phyloP scores from a whole-genome alignment of 1,140 invertebrate genomes.

The Stratiolaelaps scimitus region DNA sequence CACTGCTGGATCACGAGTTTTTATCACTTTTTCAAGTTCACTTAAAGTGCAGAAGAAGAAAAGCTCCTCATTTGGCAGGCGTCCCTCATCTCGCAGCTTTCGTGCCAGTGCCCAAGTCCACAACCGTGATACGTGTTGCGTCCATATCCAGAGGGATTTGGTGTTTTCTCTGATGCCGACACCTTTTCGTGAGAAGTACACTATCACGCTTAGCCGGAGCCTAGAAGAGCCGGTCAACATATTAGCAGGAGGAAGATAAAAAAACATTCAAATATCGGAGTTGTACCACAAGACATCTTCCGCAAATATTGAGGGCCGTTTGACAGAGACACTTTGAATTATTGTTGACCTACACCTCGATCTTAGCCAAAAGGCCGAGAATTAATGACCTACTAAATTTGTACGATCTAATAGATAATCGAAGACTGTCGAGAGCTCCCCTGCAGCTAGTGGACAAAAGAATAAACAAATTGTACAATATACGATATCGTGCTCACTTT shows the following conservation, averaged over 20 bases:
- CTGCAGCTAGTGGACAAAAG: too few relatives aligned
- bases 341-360: too few relatives aligned
- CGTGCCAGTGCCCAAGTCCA: conserved; percentile 49
- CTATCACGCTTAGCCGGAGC: not conserved
- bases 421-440: too few relatives aligned
- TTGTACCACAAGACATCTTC: too few relatives aligned
- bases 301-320: too few relatives aligned
- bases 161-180: conserved; percentile 32
- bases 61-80: conserved; percentile 53
- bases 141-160: conserved; percentile 37
- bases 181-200: conserved; percentile 7
- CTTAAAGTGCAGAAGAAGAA: conserved; percentile 55
- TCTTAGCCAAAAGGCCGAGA: too few relatives aligned
- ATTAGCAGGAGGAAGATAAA: too few relatives aligned
- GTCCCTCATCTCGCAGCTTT: conserved; percentile 49
- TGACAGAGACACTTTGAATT: too few relatives aligned
- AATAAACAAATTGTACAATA: too few relatives aligned
- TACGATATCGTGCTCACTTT: not conserved
- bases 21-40: conserved; percentile 53
- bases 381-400: too few relatives aligned
- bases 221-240: not conserved
- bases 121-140: conserved; percentile 50
- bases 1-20: conserved; percentile 46
- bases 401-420: too few relatives aligned
- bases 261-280: too few relatives aligned